phyloP scores from a whole-genome alignment of 2,888 invertebrate genomes.

The Molorchus minor region DNA sequence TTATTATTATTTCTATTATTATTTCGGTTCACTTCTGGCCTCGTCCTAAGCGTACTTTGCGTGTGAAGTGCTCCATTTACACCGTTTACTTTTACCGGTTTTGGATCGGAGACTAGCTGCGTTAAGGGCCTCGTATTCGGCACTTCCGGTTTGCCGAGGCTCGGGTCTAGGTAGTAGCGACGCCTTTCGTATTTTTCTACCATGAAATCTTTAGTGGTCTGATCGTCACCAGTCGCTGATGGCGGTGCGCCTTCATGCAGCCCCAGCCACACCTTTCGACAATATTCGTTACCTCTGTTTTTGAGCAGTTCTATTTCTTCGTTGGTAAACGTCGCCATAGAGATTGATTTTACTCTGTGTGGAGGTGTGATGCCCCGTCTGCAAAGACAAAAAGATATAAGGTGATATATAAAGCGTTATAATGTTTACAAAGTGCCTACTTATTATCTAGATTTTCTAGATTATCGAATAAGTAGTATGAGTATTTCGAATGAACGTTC shows the following conservation, averaged over 20 bases:
- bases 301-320: constrained; percentile 94
- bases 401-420: neutral
- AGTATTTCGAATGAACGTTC: no score
- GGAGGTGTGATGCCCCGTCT: constrained; percentile 98
- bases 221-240: constrained; percentile 80
- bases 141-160: constrained; percentile 34
- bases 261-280: constrained; percentile 92
- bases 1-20: constrained; percentile 30
- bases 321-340: constrained; percentile 96
- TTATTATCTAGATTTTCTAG: no score
- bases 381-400: constrained; percentile 62
- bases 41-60: constrained; percentile 44
- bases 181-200: constrained; percentile 94
- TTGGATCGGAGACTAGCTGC: constrained; percentile 27
- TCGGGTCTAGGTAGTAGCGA: constrained; percentile 65
- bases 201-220: constrained; percentile 92
- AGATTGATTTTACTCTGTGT: constrained; percentile 97
- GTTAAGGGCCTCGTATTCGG: neutral
- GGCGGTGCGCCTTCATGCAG: constrained; percentile 79
- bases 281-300: constrained; percentile 92
- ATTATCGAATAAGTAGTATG: no score
- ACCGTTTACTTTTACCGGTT: constrained; percentile 48
- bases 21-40: constrained; percentile 49
- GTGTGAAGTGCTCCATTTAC: constrained; percentile 20
- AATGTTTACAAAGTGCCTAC: no score